phyloP scores from a whole-genome alignment of 1,140 invertebrate genomes.

The Periplaneta americana region DNA sequence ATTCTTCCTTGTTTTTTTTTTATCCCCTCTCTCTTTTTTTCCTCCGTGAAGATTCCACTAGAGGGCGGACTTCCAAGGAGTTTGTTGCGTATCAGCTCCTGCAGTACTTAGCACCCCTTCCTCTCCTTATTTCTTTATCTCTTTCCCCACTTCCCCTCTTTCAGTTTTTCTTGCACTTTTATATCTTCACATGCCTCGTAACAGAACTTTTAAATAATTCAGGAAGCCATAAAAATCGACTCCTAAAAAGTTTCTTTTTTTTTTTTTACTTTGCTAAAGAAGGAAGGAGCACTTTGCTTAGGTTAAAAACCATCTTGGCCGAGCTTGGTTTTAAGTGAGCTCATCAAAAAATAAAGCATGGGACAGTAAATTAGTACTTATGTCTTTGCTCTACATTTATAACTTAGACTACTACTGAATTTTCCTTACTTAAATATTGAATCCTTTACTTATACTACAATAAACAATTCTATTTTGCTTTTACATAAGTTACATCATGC shows the following conservation, averaged over 20 bases:
- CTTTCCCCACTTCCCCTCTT: neutral
- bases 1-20: too few species aligned
- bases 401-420: too few species aligned
- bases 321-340: neutral
- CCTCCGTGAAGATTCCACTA: neutral
- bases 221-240: conserved; percentile 7
- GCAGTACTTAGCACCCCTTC: neutral
- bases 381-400: neutral
- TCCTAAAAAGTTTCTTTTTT: neutral
- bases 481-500: too few species aligned
- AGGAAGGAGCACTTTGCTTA: neutral
- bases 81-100: neutral
- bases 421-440: too few species aligned
- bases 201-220: conserved; percentile 9
- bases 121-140: neutral
- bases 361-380: neutral
- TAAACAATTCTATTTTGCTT: too few species aligned
- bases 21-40: neutral
- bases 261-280: neutral
- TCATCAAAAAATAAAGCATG: neutral
- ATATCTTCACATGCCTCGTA: conserved; percentile 3
- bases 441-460: too few species aligned
- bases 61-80: neutral
- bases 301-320: neutral
- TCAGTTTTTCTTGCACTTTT: conserved; percentile 2